Percentiles rank a stretch among this genome's conserved stretches.
Evolutionary conservation across 2,113 vertebrate species (phyloP).

Genomic region (Murina feae): DNA sequence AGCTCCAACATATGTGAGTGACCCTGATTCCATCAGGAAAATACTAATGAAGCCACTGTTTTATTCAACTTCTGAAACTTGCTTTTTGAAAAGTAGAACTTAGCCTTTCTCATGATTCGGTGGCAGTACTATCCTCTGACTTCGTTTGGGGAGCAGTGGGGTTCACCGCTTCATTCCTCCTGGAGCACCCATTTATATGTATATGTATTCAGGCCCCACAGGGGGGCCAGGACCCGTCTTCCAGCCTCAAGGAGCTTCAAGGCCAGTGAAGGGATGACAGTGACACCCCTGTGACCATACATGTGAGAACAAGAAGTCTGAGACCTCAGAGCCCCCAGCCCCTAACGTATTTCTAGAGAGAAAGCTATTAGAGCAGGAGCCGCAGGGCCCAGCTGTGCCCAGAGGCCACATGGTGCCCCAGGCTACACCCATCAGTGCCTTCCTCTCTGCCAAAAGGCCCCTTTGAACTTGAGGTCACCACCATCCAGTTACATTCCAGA

Average conservation of each 20-base stretch:
- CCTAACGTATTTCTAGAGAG: neutral
- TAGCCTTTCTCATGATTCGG: neutral
- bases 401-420: neutral
- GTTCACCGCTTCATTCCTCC: neutral
- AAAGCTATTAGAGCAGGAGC: neutral
- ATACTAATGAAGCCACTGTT: neutral
- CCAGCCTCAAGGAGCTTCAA: neutral
- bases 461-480: neutral
- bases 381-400: neutral
- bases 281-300: neutral
- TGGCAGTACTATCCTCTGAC: neutral
- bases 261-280: neutral
- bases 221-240: neutral
- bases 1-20: neutral
- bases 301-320: neutral
- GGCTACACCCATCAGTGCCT: neutral
- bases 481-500: neutral
- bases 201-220: neutral
- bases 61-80: neutral
- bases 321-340: neutral
- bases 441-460: neutral
- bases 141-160: neutral
- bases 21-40: slow-evolving; percentile 1
- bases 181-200: neutral
- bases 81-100: neutral